phyloP scores from a whole-genome alignment of 1,140 invertebrate species.

The Phymastichus coffea region DNA sequence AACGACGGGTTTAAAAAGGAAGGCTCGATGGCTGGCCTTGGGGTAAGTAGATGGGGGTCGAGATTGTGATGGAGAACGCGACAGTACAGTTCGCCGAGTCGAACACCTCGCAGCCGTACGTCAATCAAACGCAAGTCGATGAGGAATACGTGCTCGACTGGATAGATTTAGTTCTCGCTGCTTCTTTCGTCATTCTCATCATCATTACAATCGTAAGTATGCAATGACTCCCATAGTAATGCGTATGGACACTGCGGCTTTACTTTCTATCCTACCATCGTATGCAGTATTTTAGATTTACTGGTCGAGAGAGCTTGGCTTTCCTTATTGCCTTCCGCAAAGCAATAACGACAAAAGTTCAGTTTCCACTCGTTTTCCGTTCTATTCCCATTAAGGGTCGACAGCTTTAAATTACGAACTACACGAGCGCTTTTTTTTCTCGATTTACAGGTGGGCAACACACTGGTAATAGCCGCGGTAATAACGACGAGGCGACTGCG shows the following conservation, averaged over 20 bases:
- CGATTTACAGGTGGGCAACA: constrained; percentile 77
- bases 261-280: neutral
- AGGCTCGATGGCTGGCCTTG: neutral
- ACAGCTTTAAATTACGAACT: too few species aligned
- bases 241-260: neutral
- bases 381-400: too few species aligned
- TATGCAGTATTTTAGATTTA: too few species aligned
- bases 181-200: constrained; percentile 48
- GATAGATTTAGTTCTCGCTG: constrained; percentile 44
- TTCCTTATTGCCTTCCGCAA: too few species aligned
- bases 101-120: neutral
- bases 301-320: too few species aligned
- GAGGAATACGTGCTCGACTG: constrained; percentile 38
- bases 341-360: too few species aligned
- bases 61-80: constrained; percentile 20
- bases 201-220: constrained; percentile 51
- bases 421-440: too few species aligned
- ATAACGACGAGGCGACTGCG: constrained; percentile 85
- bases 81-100: too few species aligned
- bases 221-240: too few species aligned
- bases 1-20: too few species aligned
- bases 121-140: constrained; percentile 16
- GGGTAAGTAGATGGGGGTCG: neutral
- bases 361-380: too few species aligned
- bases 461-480: constrained; percentile 87